Base-by-base conservation (phyloP, 2,888 invertebrate genomes). In the Cheilosia urbana region DNA sequence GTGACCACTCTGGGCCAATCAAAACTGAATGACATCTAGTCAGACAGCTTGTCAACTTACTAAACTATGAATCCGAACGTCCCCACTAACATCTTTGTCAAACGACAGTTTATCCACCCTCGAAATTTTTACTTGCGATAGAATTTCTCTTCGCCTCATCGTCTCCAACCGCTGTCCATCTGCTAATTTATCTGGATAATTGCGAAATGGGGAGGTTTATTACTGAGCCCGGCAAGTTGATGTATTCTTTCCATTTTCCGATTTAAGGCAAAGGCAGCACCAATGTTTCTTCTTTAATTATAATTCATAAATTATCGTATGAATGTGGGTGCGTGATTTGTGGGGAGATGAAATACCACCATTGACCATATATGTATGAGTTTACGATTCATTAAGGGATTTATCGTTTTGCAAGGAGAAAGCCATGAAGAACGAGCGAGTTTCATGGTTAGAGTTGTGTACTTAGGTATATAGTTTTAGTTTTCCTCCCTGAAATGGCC, bases 171-270 rank as follows among this genome's bases (percentile, higher is more conserved):
- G 69, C 68, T 87, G 88, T 87, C 88, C 88, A 89, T 89, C 89
- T 89, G 91, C 90, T 91, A 91, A 91, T 91, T 91, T 91, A 91
- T 91, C 89, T 90, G 90, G 90, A 90, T 91, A 91, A 91, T 91
- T 91, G 91, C 91, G 90, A 91, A 91, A 91, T 91, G 91, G 91
- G 91, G 90, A 91, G 90, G 91, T 91, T 92, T 91, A 91, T 91
- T 91, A 90, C 90, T 89, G 88, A 88, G 68, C 73, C 47, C 40
- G 34, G 37, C 5, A 53, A 42, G 60, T 58, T 72, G 72, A 79
- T 75, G 42, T 66, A 58, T 65, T 77, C 34, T 65, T 77, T 65
- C 60, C 77, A 24, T 66, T 65, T 13, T 17, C 75, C 71, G 62
- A n/a, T 51, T 76, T 63, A 57, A 49, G 47, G 47, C 51, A 42